Base-by-base conservation (phyloP, 2,888 invertebrate species). In the Heteromyza rotundicornis region DNA sequence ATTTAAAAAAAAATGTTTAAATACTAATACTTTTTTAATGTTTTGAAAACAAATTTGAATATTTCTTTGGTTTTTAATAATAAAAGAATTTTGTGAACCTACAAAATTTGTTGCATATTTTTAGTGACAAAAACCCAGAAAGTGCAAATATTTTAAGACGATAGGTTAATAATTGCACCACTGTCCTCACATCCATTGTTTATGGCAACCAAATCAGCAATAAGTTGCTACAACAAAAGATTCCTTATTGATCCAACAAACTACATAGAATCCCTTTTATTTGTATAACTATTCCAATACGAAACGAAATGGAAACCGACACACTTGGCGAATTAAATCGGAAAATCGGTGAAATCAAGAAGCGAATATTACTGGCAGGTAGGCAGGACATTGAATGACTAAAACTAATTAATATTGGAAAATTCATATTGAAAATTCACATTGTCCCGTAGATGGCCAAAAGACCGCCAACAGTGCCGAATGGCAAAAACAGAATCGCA, bases 301-400 rank as follows among this genome's bases (percentile, higher is more conserved):
- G 10, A 27, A 27, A 27, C 19, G 19, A 47, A 52, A 76, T 80
- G 75, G 82, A 82, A 66, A 70, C 75, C 12, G 82, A 83, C 55
- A 80, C 81, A 66, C 67, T 80, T 44, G 70, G 70, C 54, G 80
- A 82, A 68, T 68, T 81, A 59, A 92, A 92, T 80, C 89, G 89
- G 69, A 90, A 92, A 85, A 92, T 93, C 79, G 87, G 89, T 75
- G 92, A 93, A 84, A 89, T 93, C 60, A 94, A 93, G 82, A 94
- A 93, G 84, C 92, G 92, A 83, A 92, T 94, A 79, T 89, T 92
- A 73, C 82, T 94, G 66, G 91, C 92, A 80, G 94, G 93, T 92
- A 76, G 64, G 57, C 14, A 10, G n/a, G n/a, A n/a, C n/a, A n/a
- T n/a, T n/a, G n/a, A 23, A 22, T 55, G 10, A 17, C 8, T 16